Evolutionary conservation across 2,113 vertebrate genomes (phyloP), one percentile per base, ranked within the genome.

Genomic region (Thermophis baileyi): DNA sequence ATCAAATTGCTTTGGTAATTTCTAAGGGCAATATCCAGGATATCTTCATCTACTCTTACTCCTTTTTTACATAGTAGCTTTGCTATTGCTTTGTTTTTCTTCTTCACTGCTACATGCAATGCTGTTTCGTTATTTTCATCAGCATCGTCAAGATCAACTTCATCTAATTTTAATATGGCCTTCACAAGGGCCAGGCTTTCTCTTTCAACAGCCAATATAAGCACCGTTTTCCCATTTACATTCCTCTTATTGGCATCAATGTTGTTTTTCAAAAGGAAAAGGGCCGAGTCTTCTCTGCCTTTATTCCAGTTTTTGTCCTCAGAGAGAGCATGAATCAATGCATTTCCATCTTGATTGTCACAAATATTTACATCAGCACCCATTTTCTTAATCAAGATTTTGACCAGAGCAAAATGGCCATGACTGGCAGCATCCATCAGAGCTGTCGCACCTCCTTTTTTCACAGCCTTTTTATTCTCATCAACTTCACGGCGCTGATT

Each of bases 341-440:
- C 96, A 0, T 97, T 98, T 47, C 96, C 97, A 50, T 93, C 97
- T 53, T 63, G 95, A 8, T 98, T 98, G 93, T 98, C 98, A 2
- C n/a, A 0, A 24, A 91, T 93, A 5, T 96, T 95, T 85, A 97
- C 55, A 0, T 97, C 96, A 6, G 97, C 97, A 5, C 35, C 3
- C 97, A 98, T 97, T 49, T 98, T 94, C 0, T 93, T 9, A 0
- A 98, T 93, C 27, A 98, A 96, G 49, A 91, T 24, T 69, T 89
- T 35, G 89, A 97, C 20, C 0, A 11, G 14, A 0, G 69, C 92
- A 1, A 94, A 0, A 4, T 54, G 86, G 12, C 96, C 44, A 0
- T 47, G 0, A 30, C 6, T 30, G 1, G 97, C 97, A 8, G 98
- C 97, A 27, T 97, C 96, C 96, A 98, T 98, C 85, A 98, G 95